Base-by-base conservation (phyloP, 2,797 vertebrate species). In the Buphagus erythrorhynchus region DNA sequence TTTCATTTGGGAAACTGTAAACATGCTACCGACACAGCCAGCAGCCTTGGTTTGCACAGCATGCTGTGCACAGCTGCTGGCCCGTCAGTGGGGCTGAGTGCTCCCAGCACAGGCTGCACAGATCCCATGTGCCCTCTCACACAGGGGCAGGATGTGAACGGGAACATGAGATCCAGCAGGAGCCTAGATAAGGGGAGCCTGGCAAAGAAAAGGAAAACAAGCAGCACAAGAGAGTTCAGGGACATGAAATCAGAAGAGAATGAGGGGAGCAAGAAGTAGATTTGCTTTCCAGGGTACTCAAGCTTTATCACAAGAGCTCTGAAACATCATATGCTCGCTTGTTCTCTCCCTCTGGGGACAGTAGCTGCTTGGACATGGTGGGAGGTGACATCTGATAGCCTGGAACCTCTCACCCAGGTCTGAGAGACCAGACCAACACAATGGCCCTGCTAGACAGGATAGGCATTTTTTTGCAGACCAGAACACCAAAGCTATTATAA, bases 31-130 rank as follows among this genome's bases (percentile, higher is more conserved):
- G 5, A 19, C 29, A 5, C 1, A 52, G 74, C 3, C 35, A 49
- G 38, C 46, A 63, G 82, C 75, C 48, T 3, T 18, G 55, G 24
- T 25, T 81, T 45, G 67, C 63, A 31, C 26, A 63, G 63, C 66
- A 57, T 2, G 1, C 18, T 51, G 58, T 20, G 28, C 49, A 15
- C 33, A 73, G 68, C 33, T 54, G 68, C 38, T 0, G 2, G 38
- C 21, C 36, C 0, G 0, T 4, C 2, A 3, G 40, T 1, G 19
- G n/a, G 52, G 57, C 49, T 31, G n/a, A 63, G 81, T 0, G 4
- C 33, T 57, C 33, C 65, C 63, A 49, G 61, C 33, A 49, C 67
- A 15, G 1, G 2, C 46, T 38, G 61, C 5, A 0, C 15, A n/a
- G 14, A 17, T 57, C 40, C 55, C 71, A 6, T 3, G 5, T 5